Conservation (phyloP, 2,113 vertebrate genomes). For the pig (Sus scrofa) region DNA sequence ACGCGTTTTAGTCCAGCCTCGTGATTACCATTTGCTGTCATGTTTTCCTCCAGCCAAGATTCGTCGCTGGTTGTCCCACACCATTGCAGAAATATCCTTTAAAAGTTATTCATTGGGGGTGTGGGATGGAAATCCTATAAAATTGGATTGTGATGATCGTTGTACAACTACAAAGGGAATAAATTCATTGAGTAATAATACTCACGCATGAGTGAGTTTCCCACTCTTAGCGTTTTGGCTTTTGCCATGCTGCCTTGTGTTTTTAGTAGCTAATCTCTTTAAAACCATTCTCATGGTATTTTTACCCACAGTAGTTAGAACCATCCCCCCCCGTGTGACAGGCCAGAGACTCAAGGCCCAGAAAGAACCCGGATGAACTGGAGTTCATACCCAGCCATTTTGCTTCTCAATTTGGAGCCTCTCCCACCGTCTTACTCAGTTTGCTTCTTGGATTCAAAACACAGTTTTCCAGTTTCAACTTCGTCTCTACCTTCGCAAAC, state of each 20-base stretch:
- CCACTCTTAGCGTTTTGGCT: not conserved
- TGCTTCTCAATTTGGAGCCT: not conserved
- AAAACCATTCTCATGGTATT: conserved; percentile 8
- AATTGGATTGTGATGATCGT: too few species aligned
- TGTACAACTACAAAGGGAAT: too few species aligned
- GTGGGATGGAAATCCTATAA: too few species aligned
- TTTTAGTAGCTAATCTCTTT: conserved; percentile 38
- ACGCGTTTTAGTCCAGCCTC: not conserved
- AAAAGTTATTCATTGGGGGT: not conserved
- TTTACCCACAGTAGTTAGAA: not conserved
- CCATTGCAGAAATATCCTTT: not conserved
- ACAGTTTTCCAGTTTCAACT: not conserved
- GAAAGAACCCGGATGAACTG: not conserved
- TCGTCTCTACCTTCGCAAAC: not conserved
- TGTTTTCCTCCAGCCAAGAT: not conserved
- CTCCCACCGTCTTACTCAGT: not conserved
- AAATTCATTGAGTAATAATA: too few species aligned
- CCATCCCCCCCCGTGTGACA: not conserved
- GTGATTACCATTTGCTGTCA: not conserved
- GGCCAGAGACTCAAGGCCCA: not conserved
- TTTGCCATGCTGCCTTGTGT: not conserved
- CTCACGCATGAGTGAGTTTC: not conserved
- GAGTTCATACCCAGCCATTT: not conserved
- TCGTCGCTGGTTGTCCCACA: not conserved
- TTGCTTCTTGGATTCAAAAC: conserved; percentile 26